Evolutionary conservation across 2,797 vertebrate species (phyloP).

Genomic region (Cuculus canorus): DNA sequence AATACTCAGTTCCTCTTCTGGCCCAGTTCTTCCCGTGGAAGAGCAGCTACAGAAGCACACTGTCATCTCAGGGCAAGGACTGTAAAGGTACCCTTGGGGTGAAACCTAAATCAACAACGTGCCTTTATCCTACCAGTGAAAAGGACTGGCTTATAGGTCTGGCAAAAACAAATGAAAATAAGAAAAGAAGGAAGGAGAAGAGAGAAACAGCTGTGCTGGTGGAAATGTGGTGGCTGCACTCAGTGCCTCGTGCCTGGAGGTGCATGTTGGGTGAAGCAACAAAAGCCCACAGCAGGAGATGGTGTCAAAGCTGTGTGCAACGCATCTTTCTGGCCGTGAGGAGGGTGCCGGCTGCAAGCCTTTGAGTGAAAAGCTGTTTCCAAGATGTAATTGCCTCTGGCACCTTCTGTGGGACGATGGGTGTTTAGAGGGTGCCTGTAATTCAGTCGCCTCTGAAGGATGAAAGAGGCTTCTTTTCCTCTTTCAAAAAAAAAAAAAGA

Average conservation of each 20-base stretch:
- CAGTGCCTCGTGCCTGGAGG: not conserved
- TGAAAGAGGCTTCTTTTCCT: not conserved
- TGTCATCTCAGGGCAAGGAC: not conserved
- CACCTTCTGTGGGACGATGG: not conserved
- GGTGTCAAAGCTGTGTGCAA: not conserved
- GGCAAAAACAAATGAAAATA: not conserved
- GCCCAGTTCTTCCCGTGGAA: not conserved
- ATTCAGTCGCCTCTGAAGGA: not conserved
- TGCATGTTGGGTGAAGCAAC: not conserved
- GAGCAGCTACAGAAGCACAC: not conserved
- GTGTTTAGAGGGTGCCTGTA: not conserved
- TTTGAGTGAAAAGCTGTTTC: slow-evolving; percentile 6
- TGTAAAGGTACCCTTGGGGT: not conserved
- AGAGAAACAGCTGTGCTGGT: not conserved
- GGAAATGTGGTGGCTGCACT: not conserved
- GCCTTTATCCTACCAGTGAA: not conserved
- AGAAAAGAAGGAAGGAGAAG: not conserved
- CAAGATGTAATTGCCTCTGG: slow-evolving; percentile 8
- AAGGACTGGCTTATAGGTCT: not conserved
- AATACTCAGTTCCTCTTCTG: not conserved
- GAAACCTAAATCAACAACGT: not conserved
- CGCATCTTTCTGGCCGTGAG: not conserved
- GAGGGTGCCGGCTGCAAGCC: not conserved
- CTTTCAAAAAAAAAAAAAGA: not conserved
- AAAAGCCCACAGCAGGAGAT: not conserved